phyloP scores from a whole-genome alignment of 1,140 invertebrate species.

The Globodera ellingtonae region DNA sequence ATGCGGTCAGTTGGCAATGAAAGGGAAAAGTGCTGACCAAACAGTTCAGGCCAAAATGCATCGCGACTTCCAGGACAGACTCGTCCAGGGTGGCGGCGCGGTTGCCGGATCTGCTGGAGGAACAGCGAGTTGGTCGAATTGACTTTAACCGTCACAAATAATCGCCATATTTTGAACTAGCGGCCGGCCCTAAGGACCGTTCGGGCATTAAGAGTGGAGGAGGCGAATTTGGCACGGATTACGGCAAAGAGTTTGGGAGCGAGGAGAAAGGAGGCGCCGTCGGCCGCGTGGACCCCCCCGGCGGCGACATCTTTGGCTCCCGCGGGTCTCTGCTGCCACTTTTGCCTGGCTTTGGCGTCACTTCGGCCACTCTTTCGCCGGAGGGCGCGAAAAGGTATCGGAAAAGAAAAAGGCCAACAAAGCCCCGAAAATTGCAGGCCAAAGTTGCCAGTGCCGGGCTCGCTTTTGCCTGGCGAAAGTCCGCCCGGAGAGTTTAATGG shows the following conservation, averaged over 20 bases:
- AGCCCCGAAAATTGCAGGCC: background rate
- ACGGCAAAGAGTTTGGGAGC: constrained; percentile 46
- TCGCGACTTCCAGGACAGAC: constrained; percentile 50
- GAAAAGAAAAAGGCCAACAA: background rate
- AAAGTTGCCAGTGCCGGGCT: background rate
- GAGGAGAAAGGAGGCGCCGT: constrained; percentile 21
- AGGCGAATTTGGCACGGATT: constrained; percentile 39
- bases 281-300: background rate
- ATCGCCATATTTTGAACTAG: background rate
- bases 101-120: background rate
- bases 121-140: constrained; percentile 9
- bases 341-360: constrained; percentile 5
- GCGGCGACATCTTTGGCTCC: background rate
- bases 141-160: background rate
- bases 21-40: background rate
- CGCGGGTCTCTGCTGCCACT: background rate
- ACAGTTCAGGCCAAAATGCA: constrained; percentile 46
- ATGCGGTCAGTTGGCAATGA: constrained; percentile 27
- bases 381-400: background rate
- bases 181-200: background rate
- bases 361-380: background rate
- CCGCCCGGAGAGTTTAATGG: background rate
- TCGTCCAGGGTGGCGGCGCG: constrained; percentile 27
- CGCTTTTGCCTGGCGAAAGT: background rate
- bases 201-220: background rate